Percentiles rank a stretch among this genome's conserved stretches.
These are phyloP conservation scores for Urocitellus parryii DNA, from an alignment of 2,113 vertebrate genomes.

Conservation along the genomic window DNA sequence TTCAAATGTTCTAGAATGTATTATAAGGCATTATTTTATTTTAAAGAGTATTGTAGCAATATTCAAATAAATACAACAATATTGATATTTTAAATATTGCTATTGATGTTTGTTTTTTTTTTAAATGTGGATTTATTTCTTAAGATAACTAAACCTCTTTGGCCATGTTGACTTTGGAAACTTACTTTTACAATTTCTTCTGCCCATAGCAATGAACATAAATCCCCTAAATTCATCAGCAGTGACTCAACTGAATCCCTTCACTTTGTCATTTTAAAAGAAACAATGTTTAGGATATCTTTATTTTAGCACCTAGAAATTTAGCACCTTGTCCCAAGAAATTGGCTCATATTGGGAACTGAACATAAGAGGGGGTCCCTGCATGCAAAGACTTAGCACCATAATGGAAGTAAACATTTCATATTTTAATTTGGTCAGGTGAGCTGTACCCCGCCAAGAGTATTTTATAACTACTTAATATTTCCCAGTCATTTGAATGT, in stretches of 20 bases:
- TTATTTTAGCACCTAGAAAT: constrained; percentile 65
- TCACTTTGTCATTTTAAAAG: constrained; percentile 3
- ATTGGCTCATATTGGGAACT: constrained; percentile 44
- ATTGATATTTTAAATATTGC: constrained; percentile 27
- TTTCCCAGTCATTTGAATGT: constrained; percentile 88
- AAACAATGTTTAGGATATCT: constrained; percentile 45
- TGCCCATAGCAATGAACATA: neutral
- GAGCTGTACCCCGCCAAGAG: constrained; percentile 82
- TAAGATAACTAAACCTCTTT: neutral
- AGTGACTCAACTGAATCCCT: neutral
- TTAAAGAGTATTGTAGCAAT: neutral
- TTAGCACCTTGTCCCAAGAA: constrained; percentile 49
- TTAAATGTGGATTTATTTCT: neutral
- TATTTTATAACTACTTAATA: constrained; percentile 86
- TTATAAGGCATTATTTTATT: neutral
- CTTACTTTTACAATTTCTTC: constrained; percentile 51
- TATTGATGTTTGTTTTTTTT: neutral
- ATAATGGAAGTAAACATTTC: constrained; percentile 72
- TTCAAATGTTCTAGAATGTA: neutral
- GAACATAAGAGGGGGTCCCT: constrained; percentile 51
- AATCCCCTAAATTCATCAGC: constrained; percentile 47
- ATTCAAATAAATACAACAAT: constrained; percentile 1
- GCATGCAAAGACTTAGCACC: constrained; percentile 61
- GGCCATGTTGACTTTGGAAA: constrained; percentile 2
- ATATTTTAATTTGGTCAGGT: constrained; percentile 74